Percentiles rank a stretch among this genome's conserved stretches.
These are phyloP conservation scores for Cheirogaleus medius DNA, from an alignment of 2,113 vertebrate species.

Conservation along the genomic window DNA sequence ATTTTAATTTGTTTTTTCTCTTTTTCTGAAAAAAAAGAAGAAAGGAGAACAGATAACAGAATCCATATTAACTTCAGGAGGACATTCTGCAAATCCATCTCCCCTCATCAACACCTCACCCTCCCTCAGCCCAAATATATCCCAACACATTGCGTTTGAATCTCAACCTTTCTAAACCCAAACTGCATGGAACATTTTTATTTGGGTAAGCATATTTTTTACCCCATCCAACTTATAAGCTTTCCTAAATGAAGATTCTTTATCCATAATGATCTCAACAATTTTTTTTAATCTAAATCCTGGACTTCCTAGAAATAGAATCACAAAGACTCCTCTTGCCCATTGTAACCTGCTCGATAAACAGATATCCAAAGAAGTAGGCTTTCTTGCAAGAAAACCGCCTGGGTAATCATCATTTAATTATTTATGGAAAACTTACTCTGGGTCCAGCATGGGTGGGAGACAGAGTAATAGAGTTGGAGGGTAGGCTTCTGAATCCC, in stretches of 20 bases:
- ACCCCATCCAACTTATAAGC: not conserved
- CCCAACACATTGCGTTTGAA: not conserved
- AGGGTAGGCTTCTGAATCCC: not conserved
- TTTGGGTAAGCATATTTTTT: not conserved
- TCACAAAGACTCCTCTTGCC: not conserved
- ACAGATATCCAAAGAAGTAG: not conserved
- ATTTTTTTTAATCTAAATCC: not conserved
- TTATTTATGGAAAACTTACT: not conserved
- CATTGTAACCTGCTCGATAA: not conserved
- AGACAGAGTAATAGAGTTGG: not conserved
- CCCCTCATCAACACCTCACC: not conserved
- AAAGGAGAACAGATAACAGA: not conserved
- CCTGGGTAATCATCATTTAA: not conserved
- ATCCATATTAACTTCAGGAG: not conserved
- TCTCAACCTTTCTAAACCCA: not conserved
- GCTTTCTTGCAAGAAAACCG: not conserved
- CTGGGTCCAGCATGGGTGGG: not conserved
- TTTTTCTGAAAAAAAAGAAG: not conserved
- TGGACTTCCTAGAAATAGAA: not conserved
- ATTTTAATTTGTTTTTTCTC: not conserved
- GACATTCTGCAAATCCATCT: not conserved
- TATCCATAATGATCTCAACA: not conserved
- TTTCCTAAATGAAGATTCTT: not conserved
- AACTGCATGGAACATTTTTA: not conserved
- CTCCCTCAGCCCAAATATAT: not conserved